Percentiles rank a stretch among this genome's conserved stretches.
These are phyloP conservation scores for Pipa parva DNA, from an alignment of 2,113 vertebrate species.

Conservation along the genomic window DNA sequence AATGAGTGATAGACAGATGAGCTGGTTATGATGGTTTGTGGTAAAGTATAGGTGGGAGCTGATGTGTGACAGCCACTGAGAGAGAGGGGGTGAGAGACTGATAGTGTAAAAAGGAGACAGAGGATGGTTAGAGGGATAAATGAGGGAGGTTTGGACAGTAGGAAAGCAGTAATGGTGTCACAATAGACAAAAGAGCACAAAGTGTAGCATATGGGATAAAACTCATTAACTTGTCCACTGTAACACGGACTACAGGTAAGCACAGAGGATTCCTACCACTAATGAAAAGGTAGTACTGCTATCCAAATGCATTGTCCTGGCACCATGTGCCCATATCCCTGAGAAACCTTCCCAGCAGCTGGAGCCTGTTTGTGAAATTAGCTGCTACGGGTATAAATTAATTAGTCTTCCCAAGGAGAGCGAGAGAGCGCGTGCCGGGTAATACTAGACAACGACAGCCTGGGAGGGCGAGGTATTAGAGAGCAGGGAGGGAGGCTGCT, in stretches of 20 bases:
- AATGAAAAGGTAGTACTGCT: slow-evolving; percentile 1
- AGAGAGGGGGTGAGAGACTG: background rate
- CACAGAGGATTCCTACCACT: too few species aligned
- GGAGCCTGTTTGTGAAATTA: slow-evolving; percentile 28
- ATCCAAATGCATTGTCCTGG: background rate
- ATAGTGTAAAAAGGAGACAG: background rate
- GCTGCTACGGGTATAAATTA: slow-evolving; percentile 37
- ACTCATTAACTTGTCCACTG: slow-evolving; percentile 5
- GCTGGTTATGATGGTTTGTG: slow-evolving; percentile 7
- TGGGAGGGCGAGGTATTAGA: slow-evolving; percentile 34
- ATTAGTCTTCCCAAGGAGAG: slow-evolving; percentile 38
- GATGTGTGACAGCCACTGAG: background rate
- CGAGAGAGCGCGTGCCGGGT: slow-evolving; percentile 15
- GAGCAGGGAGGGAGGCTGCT: slow-evolving; percentile 25
- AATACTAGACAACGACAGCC: slow-evolving; percentile 33
- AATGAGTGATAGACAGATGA: background rate
- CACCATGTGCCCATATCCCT: slow-evolving; percentile 19
- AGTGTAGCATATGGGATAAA: background rate
- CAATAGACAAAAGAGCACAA: slow-evolving; percentile 5
- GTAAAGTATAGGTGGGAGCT: background rate
- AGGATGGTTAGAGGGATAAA: background rate
- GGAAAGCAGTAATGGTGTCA: slow-evolving; percentile 20
- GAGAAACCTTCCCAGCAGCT: slow-evolving; percentile 21
- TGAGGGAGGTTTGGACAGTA: slow-evolving; percentile 1
- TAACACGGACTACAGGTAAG: background rate